A percentile compares a stretch with the other conserved stretches of the same genome.
phyloP scores from a whole-genome alignment of 2,797 vertebrate species.

The Rousettus madagascariensis region DNA sequence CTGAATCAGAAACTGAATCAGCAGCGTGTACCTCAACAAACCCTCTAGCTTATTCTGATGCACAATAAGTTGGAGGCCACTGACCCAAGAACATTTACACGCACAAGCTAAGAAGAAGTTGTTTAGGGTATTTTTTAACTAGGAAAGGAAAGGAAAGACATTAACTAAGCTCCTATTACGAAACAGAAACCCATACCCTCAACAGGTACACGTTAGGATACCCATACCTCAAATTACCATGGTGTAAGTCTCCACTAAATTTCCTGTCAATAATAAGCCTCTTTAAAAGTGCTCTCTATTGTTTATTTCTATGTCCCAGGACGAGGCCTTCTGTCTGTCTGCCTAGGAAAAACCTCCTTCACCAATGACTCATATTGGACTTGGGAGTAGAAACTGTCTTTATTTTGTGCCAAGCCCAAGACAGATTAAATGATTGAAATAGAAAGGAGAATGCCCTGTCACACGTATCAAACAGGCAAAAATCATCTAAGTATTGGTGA shows the following conservation, averaged over 20 bases:
- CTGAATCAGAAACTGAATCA: not conserved
- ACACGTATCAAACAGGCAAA: not conserved
- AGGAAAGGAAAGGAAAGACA: constrained; percentile 41
- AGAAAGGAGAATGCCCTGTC: not conserved
- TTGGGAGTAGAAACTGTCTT: not conserved
- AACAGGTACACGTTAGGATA: not conserved
- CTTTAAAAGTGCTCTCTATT: not conserved
- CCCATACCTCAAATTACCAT: not conserved
- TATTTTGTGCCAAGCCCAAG: not conserved
- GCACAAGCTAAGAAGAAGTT: not conserved
- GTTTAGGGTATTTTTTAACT: not conserved
- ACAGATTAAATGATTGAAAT: constrained; percentile 4
- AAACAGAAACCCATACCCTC: not conserved
- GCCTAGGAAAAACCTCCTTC: not conserved
- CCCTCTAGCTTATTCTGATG: not conserved
- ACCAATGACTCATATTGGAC: not conserved
- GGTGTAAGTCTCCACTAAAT: not conserved
- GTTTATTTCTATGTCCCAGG: not conserved
- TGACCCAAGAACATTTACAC: not conserved
- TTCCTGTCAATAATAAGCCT: not conserved
- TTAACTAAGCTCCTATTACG: not conserved
- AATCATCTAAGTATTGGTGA: not conserved
- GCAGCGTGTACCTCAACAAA: not conserved
- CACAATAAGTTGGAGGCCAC: not conserved
- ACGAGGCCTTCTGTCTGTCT: not conserved